Conservation (phyloP, 1,140 invertebrate genomes). For the Oryzaephilus surinamensis region DNA sequence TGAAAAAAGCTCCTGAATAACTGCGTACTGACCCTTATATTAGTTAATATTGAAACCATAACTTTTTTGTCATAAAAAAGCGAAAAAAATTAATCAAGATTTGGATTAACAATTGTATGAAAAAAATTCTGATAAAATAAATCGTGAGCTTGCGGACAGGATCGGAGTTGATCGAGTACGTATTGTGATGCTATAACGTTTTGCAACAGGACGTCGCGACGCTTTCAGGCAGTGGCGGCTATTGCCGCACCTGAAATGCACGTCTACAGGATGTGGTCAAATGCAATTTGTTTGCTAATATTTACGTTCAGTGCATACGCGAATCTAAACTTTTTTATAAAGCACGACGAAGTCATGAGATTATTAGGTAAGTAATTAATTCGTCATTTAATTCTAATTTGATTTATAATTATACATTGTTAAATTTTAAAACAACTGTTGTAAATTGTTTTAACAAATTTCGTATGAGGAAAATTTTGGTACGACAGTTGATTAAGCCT, state of each 20-base stretch:
- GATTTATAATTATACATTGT: not conserved
- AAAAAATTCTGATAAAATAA: no score
- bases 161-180: not conserved
- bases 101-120: no score
- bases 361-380: constrained; percentile 48
- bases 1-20: no score
- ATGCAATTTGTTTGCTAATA: constrained; percentile 12
- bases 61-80: no score
- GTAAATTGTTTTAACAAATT: no score
- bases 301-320: constrained; percentile 30
- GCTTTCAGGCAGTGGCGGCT: constrained; percentile 23
- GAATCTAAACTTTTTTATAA: constrained; percentile 67
- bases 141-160: not conserved
- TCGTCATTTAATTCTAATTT: constrained; percentile 1
- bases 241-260: constrained; percentile 12
- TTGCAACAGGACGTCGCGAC: constrained; percentile 7
- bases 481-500: no score
- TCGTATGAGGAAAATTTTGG: no score
- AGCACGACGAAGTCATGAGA: constrained; percentile 63
- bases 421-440: not conserved
- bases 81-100: no score
- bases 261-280: constrained; percentile 11
- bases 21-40: no score
- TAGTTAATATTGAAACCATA: no score
- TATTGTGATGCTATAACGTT: not conserved